A percentile compares a stretch with the other conserved stretches of the same genome.
These are phyloP conservation scores for Myotis pilosus DNA, from an alignment of 2,797 vertebrate genomes.

Conservation along the genomic window DNA sequence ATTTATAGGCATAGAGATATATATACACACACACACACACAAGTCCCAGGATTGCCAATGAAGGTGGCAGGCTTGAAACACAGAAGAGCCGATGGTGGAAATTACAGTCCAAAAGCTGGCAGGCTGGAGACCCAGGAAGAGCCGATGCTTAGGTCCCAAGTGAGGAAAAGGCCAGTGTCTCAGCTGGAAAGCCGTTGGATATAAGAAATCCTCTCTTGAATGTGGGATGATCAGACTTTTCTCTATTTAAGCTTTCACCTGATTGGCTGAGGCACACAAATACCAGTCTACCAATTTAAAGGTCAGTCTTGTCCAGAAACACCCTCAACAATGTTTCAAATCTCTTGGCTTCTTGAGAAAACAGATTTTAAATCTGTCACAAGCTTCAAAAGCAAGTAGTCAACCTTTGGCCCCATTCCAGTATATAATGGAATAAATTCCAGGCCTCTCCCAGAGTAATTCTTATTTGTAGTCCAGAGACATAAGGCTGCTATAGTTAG, in stretches of 20 bases:
- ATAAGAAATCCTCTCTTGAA: not conserved
- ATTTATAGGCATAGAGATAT: not conserved
- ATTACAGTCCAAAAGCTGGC: not conserved
- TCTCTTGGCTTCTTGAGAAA: slow-evolving; percentile 43
- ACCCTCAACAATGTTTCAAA: not conserved
- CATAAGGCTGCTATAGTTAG: not conserved
- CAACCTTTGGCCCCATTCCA: not conserved
- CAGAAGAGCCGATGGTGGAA: not conserved
- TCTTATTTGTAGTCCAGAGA: slow-evolving; percentile 53
- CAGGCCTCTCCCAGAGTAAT: not conserved
- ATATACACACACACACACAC: too few relatives aligned
- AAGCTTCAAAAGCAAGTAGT: slow-evolving; percentile 19
- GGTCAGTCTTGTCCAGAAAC: not conserved
- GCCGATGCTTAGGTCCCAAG: not conserved
- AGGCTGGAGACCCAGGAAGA: not conserved
- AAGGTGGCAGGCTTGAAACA: not conserved
- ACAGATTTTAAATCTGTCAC: slow-evolving; percentile 38
- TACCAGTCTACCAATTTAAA: not conserved
- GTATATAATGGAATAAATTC: slow-evolving; percentile 25
- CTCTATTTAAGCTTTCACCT: not conserved
- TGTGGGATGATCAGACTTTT: not conserved
- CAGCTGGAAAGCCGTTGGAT: not conserved
- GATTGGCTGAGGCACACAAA: not conserved
- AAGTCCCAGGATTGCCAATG: not conserved
- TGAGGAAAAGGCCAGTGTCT: not conserved